phyloP scores from a whole-genome alignment of 2,888 invertebrate genomes.

The Parnassius glacialis region DNA sequence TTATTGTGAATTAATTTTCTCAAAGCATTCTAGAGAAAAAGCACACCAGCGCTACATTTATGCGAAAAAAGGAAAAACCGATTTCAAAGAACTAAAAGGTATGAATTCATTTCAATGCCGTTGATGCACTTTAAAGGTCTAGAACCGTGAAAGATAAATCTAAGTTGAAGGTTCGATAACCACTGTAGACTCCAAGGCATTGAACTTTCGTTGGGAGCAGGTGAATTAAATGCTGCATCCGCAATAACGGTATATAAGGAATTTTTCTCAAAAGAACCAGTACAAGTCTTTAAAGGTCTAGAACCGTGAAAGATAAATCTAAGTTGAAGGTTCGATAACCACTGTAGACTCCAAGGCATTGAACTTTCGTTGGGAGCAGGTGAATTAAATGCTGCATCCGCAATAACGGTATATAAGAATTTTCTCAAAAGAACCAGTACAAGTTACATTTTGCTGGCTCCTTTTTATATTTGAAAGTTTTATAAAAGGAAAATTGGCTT shows the following conservation, averaged over 20 bases:
- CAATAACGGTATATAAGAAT: constrained; percentile 5
- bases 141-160: constrained; percentile 4
- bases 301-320: constrained; percentile 5
- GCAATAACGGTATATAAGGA: constrained; percentile 3
- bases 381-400: neutral
- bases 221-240: neutral
- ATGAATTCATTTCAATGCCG: no score
- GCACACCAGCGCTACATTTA: no score
- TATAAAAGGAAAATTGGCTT: no score
- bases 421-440: neutral
- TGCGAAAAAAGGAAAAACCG: no score
- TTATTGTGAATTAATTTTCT: no score
- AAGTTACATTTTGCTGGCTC: neutral
- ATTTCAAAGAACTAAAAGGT: no score
- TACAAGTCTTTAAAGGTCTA: no score
- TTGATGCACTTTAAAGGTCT: neutral
- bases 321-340: constrained; percentile 5
- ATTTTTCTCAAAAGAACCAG: neutral
- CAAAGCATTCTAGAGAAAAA: no score
- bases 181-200: neutral
- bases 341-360: neutral
- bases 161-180: constrained; percentile 5
- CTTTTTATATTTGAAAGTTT: neutral
- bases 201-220: neutral
- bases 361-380: constrained; percentile 1